phyloP scores from a whole-genome alignment of 2,797 vertebrate species.

The Pipistrellus kuhlii region DNA sequence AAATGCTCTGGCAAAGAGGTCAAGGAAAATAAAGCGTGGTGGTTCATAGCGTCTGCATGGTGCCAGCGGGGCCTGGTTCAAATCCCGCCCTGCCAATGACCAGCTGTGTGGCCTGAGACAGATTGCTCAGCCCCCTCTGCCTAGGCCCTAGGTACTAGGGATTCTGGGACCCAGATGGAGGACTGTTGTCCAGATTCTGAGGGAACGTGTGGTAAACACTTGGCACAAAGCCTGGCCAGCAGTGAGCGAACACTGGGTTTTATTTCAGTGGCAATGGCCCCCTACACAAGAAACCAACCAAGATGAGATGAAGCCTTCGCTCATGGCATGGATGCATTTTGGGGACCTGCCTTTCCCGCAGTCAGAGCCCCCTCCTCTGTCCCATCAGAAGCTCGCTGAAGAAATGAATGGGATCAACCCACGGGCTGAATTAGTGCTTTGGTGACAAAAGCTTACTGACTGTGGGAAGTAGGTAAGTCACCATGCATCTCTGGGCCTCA shows the following conservation, averaged over 20 bases:
- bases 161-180: neutral
- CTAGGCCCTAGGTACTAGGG: neutral
- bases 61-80: neutral
- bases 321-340: neutral
- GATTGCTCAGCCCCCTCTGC: neutral
- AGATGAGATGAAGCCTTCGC: neutral
- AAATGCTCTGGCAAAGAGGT: neutral
- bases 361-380: neutral
- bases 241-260: neutral
- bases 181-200: neutral
- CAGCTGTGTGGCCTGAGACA: neutral
- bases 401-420: neutral
- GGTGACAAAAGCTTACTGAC: neutral
- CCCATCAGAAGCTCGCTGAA: neutral
- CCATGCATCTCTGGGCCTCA: neutral
- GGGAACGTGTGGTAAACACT: neutral
- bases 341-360: neutral
- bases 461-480: too few species aligned
- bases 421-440: neutral
- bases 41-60: rapidly evolving
- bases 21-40: rapidly evolving
- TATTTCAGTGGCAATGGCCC: neutral
- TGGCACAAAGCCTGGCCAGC: neutral
- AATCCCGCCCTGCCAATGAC: neutral
- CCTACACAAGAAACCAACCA: neutral